phyloP scores from a whole-genome alignment of 23 tunicate genomes.

The Aplidium turbinatum region DNA sequence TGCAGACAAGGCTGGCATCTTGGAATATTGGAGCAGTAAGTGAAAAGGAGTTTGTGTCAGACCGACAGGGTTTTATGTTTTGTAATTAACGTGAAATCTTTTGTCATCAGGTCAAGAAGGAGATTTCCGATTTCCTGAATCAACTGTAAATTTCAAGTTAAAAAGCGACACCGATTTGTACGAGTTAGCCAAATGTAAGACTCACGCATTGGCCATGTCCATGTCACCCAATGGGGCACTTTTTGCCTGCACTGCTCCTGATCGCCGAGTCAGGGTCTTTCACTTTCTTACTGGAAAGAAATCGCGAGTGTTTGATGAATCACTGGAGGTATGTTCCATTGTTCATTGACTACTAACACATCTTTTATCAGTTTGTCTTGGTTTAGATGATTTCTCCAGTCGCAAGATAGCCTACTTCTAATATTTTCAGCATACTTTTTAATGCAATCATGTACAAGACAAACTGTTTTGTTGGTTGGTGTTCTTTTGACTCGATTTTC shows the following conservation, averaged over 20 bases:
- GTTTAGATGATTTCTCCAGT: not conserved
- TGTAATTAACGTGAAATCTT: no score
- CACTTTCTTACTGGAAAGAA: conserved; percentile 78
- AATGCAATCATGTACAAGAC: not conserved
- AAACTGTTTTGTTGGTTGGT: not conserved
- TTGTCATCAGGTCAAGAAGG: conserved; percentile 55
- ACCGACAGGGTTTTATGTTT: no score
- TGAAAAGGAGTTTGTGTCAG: not conserved
- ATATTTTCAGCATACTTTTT: not conserved
- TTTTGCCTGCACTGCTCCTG: conserved; percentile 66
- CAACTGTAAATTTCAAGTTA: conserved; percentile 61
- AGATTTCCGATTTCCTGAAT: conserved; percentile 56
- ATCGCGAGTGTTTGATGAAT: conserved; percentile 83
- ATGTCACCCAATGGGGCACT: conserved; percentile 63
- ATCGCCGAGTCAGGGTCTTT: conserved; percentile 67
- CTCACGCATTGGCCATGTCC: conserved; percentile 63
- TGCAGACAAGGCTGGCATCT: conserved; percentile 82
- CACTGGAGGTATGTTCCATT: conserved; percentile 45
- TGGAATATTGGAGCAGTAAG: conserved; percentile 86
- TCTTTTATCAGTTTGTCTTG: not conserved
- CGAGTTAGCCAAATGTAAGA: conserved; percentile 67
- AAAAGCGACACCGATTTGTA: conserved; percentile 94
- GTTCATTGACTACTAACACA: not conserved
- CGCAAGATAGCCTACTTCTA: not conserved
- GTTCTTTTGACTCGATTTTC: not conserved